phyloP scores from a whole-genome alignment of 2,797 vertebrate species.

The Hapalemur alaotrensis region DNA sequence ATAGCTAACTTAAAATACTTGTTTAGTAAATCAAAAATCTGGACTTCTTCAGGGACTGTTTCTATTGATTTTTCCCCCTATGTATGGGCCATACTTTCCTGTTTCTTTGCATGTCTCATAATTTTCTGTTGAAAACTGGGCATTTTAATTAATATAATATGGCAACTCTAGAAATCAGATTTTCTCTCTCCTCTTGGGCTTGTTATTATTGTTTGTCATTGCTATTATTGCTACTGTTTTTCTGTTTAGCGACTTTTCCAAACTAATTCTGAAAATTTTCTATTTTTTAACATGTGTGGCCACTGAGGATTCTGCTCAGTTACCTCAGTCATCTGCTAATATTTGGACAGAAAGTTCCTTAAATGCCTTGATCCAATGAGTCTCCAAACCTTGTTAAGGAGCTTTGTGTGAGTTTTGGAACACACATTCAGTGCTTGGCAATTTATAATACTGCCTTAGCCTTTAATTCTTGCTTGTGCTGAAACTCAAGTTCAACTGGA shows the following conservation, averaged over 20 bases:
- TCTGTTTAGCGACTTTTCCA: not conserved
- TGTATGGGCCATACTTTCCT: not conserved
- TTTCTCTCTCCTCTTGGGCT: not conserved
- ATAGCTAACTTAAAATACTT: not conserved
- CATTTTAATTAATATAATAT: not conserved
- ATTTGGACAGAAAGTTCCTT: not conserved
- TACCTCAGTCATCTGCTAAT: not conserved
- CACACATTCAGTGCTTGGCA: not conserved
- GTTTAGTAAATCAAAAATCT: not conserved
- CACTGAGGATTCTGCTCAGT: not conserved
- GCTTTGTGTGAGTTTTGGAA: not conserved
- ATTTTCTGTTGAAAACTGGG: not conserved
- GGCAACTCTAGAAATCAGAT: not conserved
- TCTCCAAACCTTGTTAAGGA: not conserved
- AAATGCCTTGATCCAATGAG: not conserved
- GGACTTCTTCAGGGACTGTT: not conserved
- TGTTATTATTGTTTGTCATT: not conserved
- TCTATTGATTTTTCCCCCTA: not conserved
- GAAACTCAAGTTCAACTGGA: not conserved
- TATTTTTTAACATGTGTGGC: not conserved
- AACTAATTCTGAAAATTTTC: not conserved
- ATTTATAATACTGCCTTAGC: not conserved
- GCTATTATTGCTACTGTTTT: not conserved
- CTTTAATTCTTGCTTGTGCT: not conserved
- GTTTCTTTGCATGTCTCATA: not conserved